Evolutionary conservation across 1,140 invertebrate species (phyloP).

Genomic region (Drosophila lacertosa): DNA sequence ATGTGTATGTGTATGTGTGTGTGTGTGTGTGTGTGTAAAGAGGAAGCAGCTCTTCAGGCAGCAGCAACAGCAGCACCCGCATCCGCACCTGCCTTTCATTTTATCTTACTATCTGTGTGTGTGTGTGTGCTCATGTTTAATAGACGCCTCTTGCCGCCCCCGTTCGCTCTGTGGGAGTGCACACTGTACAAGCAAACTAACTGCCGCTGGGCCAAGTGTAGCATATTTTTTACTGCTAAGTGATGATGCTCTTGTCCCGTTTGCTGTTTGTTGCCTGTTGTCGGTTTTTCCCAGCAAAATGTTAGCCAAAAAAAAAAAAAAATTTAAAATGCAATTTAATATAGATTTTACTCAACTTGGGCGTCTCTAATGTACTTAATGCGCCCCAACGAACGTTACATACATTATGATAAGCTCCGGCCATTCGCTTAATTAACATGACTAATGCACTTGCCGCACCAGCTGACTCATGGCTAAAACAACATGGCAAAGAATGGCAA

Average conservation of each 20-base stretch:
- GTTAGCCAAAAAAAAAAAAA: conserved; percentile 4
- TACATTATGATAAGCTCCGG: conserved; percentile 55
- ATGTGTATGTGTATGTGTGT: neutral
- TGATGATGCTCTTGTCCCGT: conserved; percentile 29
- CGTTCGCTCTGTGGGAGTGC: conserved; percentile 1
- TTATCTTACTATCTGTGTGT: conserved; percentile 31
- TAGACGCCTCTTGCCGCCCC: conserved; percentile 14
- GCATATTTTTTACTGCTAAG: conserved; percentile 49
- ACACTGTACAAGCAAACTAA: conserved; percentile 19
- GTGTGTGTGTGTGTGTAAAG: neutral
- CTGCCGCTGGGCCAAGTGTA: conserved; percentile 47
- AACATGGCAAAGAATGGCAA: no score
- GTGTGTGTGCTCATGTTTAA: conserved; percentile 32
- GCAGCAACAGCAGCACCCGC: conserved; percentile 25
- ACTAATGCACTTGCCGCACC: conserved; percentile 55
- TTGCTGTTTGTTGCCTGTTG: conserved; percentile 4
- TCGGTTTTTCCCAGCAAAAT: neutral
- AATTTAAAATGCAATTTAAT: conserved; percentile 72
- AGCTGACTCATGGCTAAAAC: conserved; percentile 55
- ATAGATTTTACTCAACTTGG: conserved; percentile 37
- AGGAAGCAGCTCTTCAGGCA: conserved; percentile 11
- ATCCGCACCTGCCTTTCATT: conserved; percentile 34
- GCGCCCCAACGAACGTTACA: conserved; percentile 30
- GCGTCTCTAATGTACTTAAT: conserved; percentile 46
- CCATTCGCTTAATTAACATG: conserved; percentile 69